A percentile compares a stretch with the other conserved stretches of the same genome.
Conservation (phyloP, 2,797 vertebrate genomes). For the Bovichtus diacanthus region DNA sequence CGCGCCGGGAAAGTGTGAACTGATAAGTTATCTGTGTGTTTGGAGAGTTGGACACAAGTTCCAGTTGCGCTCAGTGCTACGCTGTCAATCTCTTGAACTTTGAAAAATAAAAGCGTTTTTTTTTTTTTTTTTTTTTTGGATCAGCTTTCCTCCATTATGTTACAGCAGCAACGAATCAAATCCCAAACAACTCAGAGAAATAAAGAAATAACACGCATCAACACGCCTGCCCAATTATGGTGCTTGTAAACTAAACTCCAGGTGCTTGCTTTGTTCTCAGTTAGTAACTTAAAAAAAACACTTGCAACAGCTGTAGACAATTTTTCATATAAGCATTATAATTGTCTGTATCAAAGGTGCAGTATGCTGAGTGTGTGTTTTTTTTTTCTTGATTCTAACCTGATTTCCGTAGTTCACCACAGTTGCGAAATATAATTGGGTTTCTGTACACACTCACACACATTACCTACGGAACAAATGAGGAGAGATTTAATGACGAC, state of each 20-base stretch:
- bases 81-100: slow-evolving; percentile 20
- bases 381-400: background rate
- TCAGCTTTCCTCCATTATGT: background rate
- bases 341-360: background rate
- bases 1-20: background rate
- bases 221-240: slow-evolving; percentile 17
- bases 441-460: background rate
- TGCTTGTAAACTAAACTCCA: slow-evolving; percentile 11
- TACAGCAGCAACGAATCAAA: slow-evolving; percentile 6
- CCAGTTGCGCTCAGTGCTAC: background rate
- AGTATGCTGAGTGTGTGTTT: background rate
- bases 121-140: too few species aligned
- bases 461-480: background rate
- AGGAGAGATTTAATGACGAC: background rate
- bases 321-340: background rate
- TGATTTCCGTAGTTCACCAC: background rate
- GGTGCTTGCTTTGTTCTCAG: slow-evolving; percentile 42
- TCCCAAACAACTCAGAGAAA: slow-evolving; percentile 10
- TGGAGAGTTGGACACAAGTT: slow-evolving; percentile 1
- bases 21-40: slow-evolving; percentile 20
- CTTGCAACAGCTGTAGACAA: slow-evolving; percentile 1
- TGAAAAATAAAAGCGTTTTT: slow-evolving; percentile 3
- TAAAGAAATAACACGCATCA: background rate
- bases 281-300: slow-evolving; percentile 9
- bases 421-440: background rate